These are phyloP conservation scores for Heliconius melpomene DNA, from an alignment of 1,140 invertebrate species.

Conservation along the genomic window DNA sequence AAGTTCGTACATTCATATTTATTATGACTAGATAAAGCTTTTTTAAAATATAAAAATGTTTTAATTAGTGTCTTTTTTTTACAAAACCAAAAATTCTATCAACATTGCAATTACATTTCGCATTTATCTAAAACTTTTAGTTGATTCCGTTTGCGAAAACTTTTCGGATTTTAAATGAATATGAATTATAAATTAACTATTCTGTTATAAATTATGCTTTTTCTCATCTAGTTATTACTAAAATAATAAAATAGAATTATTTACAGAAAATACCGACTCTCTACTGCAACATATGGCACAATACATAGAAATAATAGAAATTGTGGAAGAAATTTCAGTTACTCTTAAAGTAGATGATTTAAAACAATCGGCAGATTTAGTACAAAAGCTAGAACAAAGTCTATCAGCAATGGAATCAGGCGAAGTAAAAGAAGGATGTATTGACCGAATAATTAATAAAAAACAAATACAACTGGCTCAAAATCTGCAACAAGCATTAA, in stretches of 20 bases:
- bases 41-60: too few species aligned
- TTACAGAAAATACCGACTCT: conserved; percentile 36
- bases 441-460: conserved; percentile 30
- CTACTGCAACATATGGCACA: conserved; percentile 63
- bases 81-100: too few species aligned
- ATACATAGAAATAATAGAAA: conserved; percentile 62
- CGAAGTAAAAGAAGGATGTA: conserved; percentile 13
- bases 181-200: too few species aligned
- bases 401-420: conserved; percentile 33
- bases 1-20: too few species aligned
- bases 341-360: conserved; percentile 56
- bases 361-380: conserved; percentile 51
- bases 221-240: conserved; percentile 3
- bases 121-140: too few species aligned
- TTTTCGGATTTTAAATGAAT: too few species aligned
- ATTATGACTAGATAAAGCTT: too few species aligned
- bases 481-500: conserved; percentile 53
- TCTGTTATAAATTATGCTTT: too few species aligned
- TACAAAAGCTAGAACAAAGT: conserved; percentile 56
- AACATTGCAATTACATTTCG: too few species aligned
- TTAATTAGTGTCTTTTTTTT: too few species aligned
- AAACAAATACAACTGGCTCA: conserved; percentile 48
- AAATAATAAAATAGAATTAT: not conserved
- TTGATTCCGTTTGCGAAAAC: too few species aligned
- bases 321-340: conserved; percentile 59